Conservation (phyloP, 2,113 vertebrate species). For the Hemibagrus wyckioides region DNA sequence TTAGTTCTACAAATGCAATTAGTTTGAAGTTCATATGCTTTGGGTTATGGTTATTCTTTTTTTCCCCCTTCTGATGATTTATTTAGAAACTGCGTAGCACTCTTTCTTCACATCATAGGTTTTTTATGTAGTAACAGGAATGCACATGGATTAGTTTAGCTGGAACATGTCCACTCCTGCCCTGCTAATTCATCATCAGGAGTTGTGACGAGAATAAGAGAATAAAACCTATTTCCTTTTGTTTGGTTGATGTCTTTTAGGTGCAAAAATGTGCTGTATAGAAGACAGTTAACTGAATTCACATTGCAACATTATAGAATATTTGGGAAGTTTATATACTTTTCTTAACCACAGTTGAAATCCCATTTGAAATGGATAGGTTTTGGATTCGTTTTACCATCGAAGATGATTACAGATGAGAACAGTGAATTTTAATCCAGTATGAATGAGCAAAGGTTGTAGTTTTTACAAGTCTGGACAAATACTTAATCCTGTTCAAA, state of each 20-base stretch:
- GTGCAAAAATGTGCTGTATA: neutral
- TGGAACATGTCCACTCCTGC: neutral
- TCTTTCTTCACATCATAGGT: neutral
- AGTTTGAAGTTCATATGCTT: neutral
- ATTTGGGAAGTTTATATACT: neutral
- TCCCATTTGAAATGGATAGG: neutral
- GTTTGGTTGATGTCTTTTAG: neutral
- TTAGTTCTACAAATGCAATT: neutral
- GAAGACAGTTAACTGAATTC: neutral
- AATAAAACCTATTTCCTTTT: neutral
- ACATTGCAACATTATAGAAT: neutral
- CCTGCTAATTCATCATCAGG: neutral
- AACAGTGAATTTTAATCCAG: neutral
- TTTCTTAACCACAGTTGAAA: neutral
- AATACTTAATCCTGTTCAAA: neutral
- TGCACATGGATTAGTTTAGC: neutral
- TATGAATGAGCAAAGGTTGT: neutral
- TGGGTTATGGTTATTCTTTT: neutral
- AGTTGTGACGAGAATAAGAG: neutral
- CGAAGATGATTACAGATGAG: neutral
- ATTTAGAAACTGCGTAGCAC: neutral
- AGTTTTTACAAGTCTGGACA: neutral
- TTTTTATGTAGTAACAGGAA: neutral
- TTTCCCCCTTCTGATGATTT: neutral
- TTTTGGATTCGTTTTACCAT: neutral